Evolutionary conservation across 2,797 vertebrate genomes (phyloP).

Genomic region (Thamnophis elegans): DNA sequence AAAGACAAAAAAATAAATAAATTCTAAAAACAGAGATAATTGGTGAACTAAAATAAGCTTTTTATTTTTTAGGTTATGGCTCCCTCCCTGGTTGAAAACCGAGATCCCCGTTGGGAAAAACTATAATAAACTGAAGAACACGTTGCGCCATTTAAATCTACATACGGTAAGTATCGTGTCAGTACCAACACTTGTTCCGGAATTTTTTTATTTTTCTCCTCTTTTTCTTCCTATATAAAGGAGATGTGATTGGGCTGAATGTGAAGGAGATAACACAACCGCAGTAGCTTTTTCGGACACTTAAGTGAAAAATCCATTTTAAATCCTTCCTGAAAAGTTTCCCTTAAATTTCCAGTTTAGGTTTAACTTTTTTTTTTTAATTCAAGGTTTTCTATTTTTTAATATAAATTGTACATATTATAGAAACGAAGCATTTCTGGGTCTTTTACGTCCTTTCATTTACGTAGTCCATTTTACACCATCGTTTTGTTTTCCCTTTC

Average conservation of each 20-base stretch:
- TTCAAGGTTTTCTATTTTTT: too few relatives aligned
- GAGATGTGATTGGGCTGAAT: not conserved
- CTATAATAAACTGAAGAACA: constrained; percentile 92
- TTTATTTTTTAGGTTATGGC: constrained; percentile 77
- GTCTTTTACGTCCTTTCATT: too few relatives aligned
- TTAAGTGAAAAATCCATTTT: not conserved
- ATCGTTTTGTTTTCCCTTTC: too few relatives aligned
- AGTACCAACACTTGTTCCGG: not conserved
- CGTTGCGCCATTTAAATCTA: constrained; percentile 88
- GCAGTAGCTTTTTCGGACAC: not conserved
- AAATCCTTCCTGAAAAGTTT: not conserved
- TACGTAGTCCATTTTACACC: too few relatives aligned
- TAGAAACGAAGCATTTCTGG: too few relatives aligned
- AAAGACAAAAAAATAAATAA: not conserved
- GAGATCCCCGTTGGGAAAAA: constrained; percentile 96
- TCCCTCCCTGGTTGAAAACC: constrained; percentile 97
- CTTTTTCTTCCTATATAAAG: not conserved
- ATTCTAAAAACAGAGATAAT: not conserved
- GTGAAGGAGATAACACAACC: not conserved
- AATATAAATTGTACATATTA: too few relatives aligned
- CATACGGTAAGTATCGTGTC: constrained; percentile 89
- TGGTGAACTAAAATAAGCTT: constrained; percentile 4
- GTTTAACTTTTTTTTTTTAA: not conserved
- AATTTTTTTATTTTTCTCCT: not conserved
- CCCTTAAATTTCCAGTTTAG: not conserved